Conservation (phyloP, 2,888 invertebrate species). For the Ormyrus thymus region DNA sequence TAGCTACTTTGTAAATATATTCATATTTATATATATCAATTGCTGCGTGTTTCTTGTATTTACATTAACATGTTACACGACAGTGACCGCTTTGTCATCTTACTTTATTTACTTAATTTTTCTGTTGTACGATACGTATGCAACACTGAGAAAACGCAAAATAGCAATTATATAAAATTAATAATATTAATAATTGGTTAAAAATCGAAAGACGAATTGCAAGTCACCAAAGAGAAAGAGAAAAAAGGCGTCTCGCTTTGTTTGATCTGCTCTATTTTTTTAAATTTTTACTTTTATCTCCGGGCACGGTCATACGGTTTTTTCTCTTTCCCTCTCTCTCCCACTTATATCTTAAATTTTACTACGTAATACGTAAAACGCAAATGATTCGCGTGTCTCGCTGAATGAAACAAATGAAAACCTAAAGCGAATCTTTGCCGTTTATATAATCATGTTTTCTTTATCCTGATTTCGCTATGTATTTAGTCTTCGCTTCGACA, state of each 20-base stretch:
- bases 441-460: conserved; percentile 33
- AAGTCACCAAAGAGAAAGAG: conserved; percentile 38
- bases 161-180: conserved; percentile 53
- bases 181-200: conserved; percentile 35
- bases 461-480: conserved; percentile 35
- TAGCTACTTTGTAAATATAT: conserved; percentile 56
- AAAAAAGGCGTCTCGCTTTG: conserved; percentile 22
- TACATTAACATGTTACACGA: conserved; percentile 56
- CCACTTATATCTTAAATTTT: conserved; percentile 32
- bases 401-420: conserved; percentile 46
- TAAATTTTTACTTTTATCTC: not conserved
- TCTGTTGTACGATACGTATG: conserved; percentile 55
- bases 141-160: conserved; percentile 56
- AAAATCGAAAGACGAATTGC: conserved; percentile 55
- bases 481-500: conserved; percentile 51
- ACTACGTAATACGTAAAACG: conserved; percentile 46
- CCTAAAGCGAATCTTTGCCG: conserved; percentile 39
- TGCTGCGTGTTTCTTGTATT: conserved; percentile 57
- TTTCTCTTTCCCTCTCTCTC: conserved; percentile 24
- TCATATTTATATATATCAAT: conserved; percentile 55
- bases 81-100: conserved; percentile 53
- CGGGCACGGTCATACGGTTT: not conserved
- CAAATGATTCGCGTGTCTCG: conserved; percentile 40
- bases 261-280: conserved; percentile 5
- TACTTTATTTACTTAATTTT: conserved; percentile 44